Percentiles rank a stretch among this genome's conserved stretches.
phyloP scores from a whole-genome alignment of 35 echinoderm and acorn worm species.

The Apostichopus japonicus region DNA sequence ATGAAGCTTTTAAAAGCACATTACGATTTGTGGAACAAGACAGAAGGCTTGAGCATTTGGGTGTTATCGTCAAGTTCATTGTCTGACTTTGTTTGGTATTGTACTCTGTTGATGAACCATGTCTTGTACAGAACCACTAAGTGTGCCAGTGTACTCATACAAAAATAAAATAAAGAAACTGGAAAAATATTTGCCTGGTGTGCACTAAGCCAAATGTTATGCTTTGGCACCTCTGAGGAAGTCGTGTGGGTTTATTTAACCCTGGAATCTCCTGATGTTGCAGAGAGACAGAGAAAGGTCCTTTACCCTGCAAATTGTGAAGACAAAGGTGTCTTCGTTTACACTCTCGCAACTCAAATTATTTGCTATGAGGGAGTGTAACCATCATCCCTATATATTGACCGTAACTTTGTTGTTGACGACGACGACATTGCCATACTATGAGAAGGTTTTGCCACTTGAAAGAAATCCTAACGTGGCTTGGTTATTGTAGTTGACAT shows the following conservation, averaged over 20 bases:
- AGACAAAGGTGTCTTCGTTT: neutral
- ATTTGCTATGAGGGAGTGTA: slow-evolving; percentile 28
- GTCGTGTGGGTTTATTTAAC: neutral
- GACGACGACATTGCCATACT: too few relatives aligned
- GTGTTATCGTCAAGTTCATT: neutral
- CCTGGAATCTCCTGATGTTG: neutral
- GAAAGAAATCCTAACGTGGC: too few relatives aligned
- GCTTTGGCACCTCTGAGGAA: slow-evolving; percentile 3
- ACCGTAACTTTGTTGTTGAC: too few relatives aligned
- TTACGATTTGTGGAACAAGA: neutral
- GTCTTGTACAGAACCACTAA: neutral
- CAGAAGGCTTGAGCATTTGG: neutral
- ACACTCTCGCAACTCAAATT: neutral
- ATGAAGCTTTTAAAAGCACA: neutral
- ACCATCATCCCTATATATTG: too few relatives aligned
- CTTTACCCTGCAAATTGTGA: neutral
- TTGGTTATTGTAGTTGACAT: too few relatives aligned
- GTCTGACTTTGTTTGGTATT: neutral
- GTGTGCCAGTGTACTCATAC: neutral
- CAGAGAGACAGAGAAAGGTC: neutral
- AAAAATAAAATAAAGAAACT: neutral
- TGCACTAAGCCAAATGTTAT: neutral
- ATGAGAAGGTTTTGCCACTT: too few relatives aligned
- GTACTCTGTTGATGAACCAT: neutral
- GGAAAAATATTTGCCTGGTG: neutral